These are phyloP conservation scores for Quiscalus mexicanus DNA, from an alignment of 2,113 vertebrate genomes.

Conservation along the genomic window DNA sequence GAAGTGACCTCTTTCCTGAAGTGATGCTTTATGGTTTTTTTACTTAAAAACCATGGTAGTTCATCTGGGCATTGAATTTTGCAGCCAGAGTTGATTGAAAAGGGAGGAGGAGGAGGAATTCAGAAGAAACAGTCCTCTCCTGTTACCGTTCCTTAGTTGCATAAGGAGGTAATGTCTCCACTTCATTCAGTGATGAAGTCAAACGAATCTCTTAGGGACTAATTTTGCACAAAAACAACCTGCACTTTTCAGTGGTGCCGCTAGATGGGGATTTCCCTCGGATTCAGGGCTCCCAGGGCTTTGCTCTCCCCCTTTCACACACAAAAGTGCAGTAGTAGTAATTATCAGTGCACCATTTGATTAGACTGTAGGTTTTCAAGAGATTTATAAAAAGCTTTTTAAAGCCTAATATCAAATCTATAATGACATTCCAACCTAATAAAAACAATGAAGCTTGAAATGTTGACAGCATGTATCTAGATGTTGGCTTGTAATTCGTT, in stretches of 20 bases:
- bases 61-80: neutral
- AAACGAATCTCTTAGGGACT: slow-evolving; percentile 76
- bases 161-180: slow-evolving; percentile 63
- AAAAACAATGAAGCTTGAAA: slow-evolving; percentile 74
- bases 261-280: slow-evolving; percentile 77
- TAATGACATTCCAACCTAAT: slow-evolving; percentile 64
- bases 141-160: slow-evolving; percentile 56
- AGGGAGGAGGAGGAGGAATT: neutral
- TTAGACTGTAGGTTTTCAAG: slow-evolving; percentile 67
- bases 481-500: slow-evolving; percentile 67
- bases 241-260: slow-evolving; percentile 68
- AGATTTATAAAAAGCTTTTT: slow-evolving; percentile 68
- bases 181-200: slow-evolving; percentile 71
- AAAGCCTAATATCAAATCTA: slow-evolving; percentile 74
- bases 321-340: slow-evolving; percentile 38
- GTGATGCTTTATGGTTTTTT: neutral
- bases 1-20: neutral
- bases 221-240: slow-evolving; percentile 80
- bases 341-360: slow-evolving; percentile 68
- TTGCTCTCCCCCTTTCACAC: slow-evolving; percentile 10
- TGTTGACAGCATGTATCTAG: slow-evolving; percentile 62
- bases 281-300: slow-evolving; percentile 26
- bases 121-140: slow-evolving; percentile 27
- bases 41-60: neutral
- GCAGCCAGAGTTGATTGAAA: neutral